Evolutionary conservation across 2,113 vertebrate genomes (phyloP), one percentile per base, ranked within the genome.

Genomic region (Seriola aureovittata): DNA sequence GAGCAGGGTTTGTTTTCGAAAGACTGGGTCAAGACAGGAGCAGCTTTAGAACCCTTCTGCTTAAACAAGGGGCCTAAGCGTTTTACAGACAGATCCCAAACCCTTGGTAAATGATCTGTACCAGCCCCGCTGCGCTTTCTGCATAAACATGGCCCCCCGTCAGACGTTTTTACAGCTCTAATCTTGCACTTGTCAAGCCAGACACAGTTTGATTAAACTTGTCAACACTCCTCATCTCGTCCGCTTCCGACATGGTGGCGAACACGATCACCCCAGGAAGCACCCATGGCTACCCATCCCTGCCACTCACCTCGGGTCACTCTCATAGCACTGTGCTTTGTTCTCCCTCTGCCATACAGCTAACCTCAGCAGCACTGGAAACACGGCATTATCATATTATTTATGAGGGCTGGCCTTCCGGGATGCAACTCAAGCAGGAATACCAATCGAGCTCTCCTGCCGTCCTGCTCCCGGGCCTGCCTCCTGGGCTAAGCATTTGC

Each of bases 191-290:
- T 90, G 88, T 94, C 92, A 93, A 73, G 70, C 67, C 63, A 38
- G 80, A 86, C 89, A 88, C 65, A 83, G 87, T 86, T 91, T 92
- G 90, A 93, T 93, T 93, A 92, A 91, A 92, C 90, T 88, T 91
- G 91, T 93, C 91, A 87, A 89, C 91, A 63, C 44, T 60, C 60
- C 67, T 79, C 52, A 52, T 84, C 74, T 80, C 52, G 74, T 36
- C 29, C 0, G 54, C 84, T 91, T 87, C 78, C 23, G 38, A 72
- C 84, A 38, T 50, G 70, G 48, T 57, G 72, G 58, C n/a, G 50
- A 74, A 72, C 23, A 59, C 75, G 89, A 76, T 90, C 87, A 85
- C 87, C 84, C 78, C 75, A 8, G 85, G 88, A 90, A 68, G 86
- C 74, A 84, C 79, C 76, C 25, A 0, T 38, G 29, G 71, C 77